phyloP scores from a whole-genome alignment of 2,797 vertebrate genomes.

The Pitangus sulphuratus region DNA sequence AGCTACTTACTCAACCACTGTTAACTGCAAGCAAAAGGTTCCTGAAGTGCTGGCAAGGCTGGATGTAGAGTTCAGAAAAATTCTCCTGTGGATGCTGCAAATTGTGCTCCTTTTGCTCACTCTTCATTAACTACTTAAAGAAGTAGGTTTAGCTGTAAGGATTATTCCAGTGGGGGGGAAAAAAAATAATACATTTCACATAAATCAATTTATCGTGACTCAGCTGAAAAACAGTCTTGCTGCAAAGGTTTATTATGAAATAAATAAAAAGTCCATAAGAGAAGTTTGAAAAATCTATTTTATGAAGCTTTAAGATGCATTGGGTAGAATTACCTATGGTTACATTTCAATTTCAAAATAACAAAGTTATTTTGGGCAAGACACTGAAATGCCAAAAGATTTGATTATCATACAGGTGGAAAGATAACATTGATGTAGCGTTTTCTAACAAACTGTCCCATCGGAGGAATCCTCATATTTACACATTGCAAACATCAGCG shows the following conservation, averaged over 20 bases:
- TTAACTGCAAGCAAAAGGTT: background rate
- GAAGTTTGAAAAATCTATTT: constrained; percentile 81
- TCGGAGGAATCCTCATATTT: constrained; percentile 72
- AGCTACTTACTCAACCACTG: background rate
- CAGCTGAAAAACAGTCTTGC: constrained; percentile 77
- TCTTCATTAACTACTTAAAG: background rate
- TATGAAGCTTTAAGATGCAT: constrained; percentile 91
- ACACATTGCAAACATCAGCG: constrained; percentile 60
- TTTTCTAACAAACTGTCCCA: constrained; percentile 71
- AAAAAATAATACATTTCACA: background rate
- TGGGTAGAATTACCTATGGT: constrained; percentile 83
- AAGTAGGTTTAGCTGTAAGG: background rate
- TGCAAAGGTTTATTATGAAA: constrained; percentile 70
- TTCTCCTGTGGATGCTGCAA: background rate
- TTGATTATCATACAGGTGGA: constrained; percentile 70
- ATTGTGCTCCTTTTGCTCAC: background rate
- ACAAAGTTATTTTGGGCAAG: constrained; percentile 78
- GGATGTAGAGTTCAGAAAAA: background rate
- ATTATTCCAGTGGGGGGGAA: background rate
- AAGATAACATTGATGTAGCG: constrained; percentile 57
- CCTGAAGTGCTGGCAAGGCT: background rate
- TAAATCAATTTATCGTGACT: constrained; percentile 11
- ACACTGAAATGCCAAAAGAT: constrained; percentile 81
- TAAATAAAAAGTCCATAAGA: constrained; percentile 81
- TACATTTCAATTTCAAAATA: constrained; percentile 84